Conservation (phyloP, 2,113 vertebrate species). For the Leucopsar rothschildi region DNA sequence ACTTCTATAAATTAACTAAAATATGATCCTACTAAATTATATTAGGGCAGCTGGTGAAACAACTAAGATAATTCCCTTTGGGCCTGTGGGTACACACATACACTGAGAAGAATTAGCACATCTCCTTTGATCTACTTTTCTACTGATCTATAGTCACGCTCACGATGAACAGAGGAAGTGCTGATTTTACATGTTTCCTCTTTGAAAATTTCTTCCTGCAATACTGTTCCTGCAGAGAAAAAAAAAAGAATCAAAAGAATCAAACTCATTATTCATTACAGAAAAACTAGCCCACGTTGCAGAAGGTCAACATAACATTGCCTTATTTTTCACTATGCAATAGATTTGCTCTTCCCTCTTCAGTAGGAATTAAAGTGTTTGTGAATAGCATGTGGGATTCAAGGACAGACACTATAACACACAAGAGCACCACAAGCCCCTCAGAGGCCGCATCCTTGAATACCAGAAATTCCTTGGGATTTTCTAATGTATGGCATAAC, state of each 20-base stretch:
- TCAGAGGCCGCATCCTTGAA: background rate
- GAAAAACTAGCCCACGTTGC: background rate
- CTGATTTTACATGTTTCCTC: background rate
- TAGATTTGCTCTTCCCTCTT: background rate
- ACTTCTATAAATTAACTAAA: background rate
- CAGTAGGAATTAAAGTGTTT: background rate
- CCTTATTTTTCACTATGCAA: background rate
- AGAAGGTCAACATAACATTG: background rate
- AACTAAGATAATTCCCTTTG: background rate
- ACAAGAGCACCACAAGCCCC: background rate
- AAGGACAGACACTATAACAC: background rate
- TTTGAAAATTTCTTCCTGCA: background rate
- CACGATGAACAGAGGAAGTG: background rate
- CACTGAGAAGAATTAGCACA: background rate
- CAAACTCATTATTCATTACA: background rate
- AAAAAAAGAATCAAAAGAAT: background rate
- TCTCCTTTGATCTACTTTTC: constrained; percentile 20
- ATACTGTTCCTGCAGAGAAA: background rate
- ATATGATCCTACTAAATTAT: background rate
- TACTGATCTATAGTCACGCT: background rate
- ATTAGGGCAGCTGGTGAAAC: background rate
- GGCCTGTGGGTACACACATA: rapidly evolving
- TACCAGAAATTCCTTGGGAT: background rate
- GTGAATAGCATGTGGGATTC: background rate
- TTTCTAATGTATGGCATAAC: background rate